Percentiles rank a stretch among this genome's conserved stretches.
Evolutionary conservation across 2,113 vertebrate genomes (phyloP).

Genomic region (Athene noctua): DNA sequence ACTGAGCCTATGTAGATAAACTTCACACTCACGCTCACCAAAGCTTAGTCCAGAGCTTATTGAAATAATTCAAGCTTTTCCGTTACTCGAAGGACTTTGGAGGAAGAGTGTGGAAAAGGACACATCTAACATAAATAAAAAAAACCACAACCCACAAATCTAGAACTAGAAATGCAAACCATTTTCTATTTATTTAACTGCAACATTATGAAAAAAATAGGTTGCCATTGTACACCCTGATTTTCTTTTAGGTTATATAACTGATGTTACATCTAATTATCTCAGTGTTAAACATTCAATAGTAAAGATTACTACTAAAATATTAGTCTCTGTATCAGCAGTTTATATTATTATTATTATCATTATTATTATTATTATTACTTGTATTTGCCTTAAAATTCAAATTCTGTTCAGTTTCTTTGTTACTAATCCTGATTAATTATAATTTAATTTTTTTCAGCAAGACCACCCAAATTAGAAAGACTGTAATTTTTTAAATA

Average conservation of each 20-base stretch:
- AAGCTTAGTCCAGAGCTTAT: background rate
- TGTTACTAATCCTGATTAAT: background rate
- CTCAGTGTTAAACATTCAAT: background rate
- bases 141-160: background rate
- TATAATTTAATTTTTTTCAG: background rate
- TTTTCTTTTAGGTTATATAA: background rate
- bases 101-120: background rate
- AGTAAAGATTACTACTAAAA: slow-evolving; percentile 17
- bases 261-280: background rate
- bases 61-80: background rate
- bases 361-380: background rate
- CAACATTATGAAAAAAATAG: background rate
- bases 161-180: background rate
- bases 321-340: background rate
- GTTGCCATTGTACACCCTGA: background rate
- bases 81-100: background rate
- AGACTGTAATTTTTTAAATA: background rate
- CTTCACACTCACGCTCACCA: background rate
- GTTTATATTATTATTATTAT: background rate
- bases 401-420: background rate
- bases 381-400: background rate
- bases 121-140: background rate
- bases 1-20: background rate
- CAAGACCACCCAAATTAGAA: background rate
- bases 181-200: background rate